Base-by-base conservation (phyloP, 2,113 vertebrate species). In the Cacatua alba region DNA sequence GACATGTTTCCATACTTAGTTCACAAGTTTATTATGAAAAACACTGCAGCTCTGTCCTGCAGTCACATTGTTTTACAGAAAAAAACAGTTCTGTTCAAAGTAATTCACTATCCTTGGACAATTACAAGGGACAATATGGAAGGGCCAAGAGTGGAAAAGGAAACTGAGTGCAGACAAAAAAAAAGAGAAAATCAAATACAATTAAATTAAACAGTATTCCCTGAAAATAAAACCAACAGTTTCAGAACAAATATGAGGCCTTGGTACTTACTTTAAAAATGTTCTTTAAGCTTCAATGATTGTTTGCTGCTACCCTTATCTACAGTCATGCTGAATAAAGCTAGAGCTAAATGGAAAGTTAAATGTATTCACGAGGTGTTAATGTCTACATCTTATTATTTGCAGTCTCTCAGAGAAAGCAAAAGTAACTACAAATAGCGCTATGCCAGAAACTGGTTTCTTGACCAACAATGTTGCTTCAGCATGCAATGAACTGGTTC, bases 241-340 rank as follows among this genome's bases (percentile, higher is more conserved):
- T 97, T 97, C 97, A 96, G 98, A 98, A 98, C 98, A 98, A 97
- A 97, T 97, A 98, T 97, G 95, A 98, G 96, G 97, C 97, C 98
- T 97, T 97, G 98, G 97, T 98, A 98, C 97, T 98, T 97, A 97
- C 95, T 98, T 97, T 97, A 97, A 98, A 98, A 98, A 98, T 95
- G 98, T 98, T 98, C 98, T 97, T 98, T 98, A 98, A 98, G 98
- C 98, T 98, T 98, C 98, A 98, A 98, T 98, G 97, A 98, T 98
- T 98, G 98, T 98, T 98, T 98, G 98, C 97, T 98, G 98, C 98
- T 98, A 98, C 97, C 95, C 98, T 98, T 98, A 98, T 98, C 98
- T 98, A 98, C 98, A 98, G 98, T 98, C 99, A 99, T 99, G 98
- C 98, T 98, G 97, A 98, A 97, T 98, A 98, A 98, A 98, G 98